Evolutionary conservation across 2,797 vertebrate genomes (phyloP), one percentile per base, ranked within the genome.

Genomic region (Chaetophractus vellerosus): DNA sequence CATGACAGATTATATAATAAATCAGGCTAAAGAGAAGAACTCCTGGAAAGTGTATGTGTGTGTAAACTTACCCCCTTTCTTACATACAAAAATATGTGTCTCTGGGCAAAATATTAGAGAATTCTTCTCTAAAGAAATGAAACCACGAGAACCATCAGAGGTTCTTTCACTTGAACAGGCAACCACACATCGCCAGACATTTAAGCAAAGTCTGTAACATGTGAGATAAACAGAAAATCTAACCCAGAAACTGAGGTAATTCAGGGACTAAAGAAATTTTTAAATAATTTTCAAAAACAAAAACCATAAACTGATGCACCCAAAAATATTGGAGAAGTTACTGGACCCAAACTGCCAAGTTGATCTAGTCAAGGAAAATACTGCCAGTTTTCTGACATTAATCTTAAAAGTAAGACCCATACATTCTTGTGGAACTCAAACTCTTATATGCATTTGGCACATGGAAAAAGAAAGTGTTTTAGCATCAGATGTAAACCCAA

Each of bases 51-150:
- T 41, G 2, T 68, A 26, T 57, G 28, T 59, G 38, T 52, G 38
- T 52, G 3, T 31, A 9, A 55, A 55, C 52, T 41, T 52, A 4
- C 14, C 9, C 24, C 28, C 6, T 16, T 11, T n/a, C 31, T 15
- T 45, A 15, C 45, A 79, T 26, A n/a, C 19, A 52, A 33, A 75
- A 85, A 26, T 52, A 76, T 36, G 2, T 8, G 48, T 59, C 38
- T 72, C 57, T 12, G 52, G 26, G 38, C 50, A 68, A 88, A 61
- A n/a, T 26, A 19, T 21, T 36, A n/a, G 26, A 63, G 38, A 28
- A 63, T 57, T n/a, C n/a, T 64, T 64, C 76, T 38, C 31, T 55
- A 31, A 76, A 90, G 52, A 86, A 76, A 86, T 41, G n/a, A 90
- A 93, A 81, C 21, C 11, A 85, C 41, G 45, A 74, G 28, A 45